Evolutionary conservation across 53 echinoderm and acorn worm species (phyloP), one percentile per base, ranked within the genome.

Genomic region (Hippasteria phrygiana): DNA sequence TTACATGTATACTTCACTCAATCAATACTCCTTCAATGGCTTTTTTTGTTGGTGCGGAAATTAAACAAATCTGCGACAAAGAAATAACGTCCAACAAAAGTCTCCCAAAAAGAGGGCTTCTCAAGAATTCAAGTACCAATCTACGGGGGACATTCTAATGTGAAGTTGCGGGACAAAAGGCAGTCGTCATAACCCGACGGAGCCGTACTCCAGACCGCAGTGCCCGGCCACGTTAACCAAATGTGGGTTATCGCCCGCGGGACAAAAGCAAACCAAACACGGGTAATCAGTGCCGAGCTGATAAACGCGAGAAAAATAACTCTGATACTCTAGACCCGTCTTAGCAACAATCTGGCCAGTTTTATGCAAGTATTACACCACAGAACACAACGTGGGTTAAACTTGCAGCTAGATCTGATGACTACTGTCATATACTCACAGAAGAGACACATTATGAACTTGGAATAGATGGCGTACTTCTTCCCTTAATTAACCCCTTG

Each of bases 261-360:
- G 81, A 80, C 64, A 80, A 80, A 80, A 64, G 64, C 3, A 14
- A 29, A 29, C 63, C 29, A 80, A 62, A 80, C 26, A 80, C 26
- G 7, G 4, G 26, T 31, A 80, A 80, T 80, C 81, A 43, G 63
- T 14, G 41, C 8, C 10, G n/a, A 10, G 38, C 28, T 43, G 81
- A 80, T 80, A 80, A 78, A 78, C 9, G 13, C 1, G 55, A 1
- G 36, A 24, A 55, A 78, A 62, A 64, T 62, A 80, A 80, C 42
- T 22, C 63, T 4, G 0, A 17, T 16, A 28, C 62, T 80, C 7
- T 64, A 64, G 81, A 63, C 62, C 10, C 28, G 81, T 14, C 81
- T 6, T 41, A 42, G 81, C 81, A 80, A 80, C 81, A 80, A 13
- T 5, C 8, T 54, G 55, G 53, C 37, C 8, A 27, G 12, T 74